A percentile compares a stretch with the other conserved stretches of the same genome.
phyloP scores from a whole-genome alignment of 1,140 invertebrate species.

The Trichogramma pretiosum region DNA sequence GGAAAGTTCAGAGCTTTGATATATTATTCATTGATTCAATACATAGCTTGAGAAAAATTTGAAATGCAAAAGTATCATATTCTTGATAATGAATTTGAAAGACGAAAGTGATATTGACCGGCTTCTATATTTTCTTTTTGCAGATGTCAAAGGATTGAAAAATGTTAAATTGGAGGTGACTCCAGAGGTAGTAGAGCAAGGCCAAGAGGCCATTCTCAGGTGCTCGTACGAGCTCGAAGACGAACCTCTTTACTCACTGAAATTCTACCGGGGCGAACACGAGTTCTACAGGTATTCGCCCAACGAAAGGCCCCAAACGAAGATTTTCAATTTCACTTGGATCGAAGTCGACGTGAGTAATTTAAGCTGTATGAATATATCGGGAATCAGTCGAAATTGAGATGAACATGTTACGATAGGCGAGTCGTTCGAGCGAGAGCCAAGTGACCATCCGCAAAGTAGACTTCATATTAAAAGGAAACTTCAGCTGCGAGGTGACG shows the following conservation, averaged over 20 bases:
- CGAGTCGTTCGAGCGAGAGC: slow-evolving; percentile 60
- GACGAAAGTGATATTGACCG: too few relatives aligned
- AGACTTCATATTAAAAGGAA: slow-evolving; percentile 63
- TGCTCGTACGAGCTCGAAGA: slow-evolving; percentile 66
- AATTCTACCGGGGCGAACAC: slow-evolving; percentile 70
- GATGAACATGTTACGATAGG: too few relatives aligned
- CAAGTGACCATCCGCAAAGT: slow-evolving; percentile 64
- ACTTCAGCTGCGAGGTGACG: slow-evolving; percentile 79
- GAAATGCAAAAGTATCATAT: too few relatives aligned
- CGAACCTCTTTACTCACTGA: slow-evolving; percentile 63
- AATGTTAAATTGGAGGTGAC: slow-evolving; percentile 46
- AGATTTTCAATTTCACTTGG: slow-evolving; percentile 61
- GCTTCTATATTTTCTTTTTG: too few relatives aligned
- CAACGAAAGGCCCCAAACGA: slow-evolving; percentile 56
- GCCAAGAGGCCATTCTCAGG: slow-evolving; percentile 55
- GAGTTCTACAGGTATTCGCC: slow-evolving; percentile 66
- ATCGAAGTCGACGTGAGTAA: slow-evolving; percentile 71
- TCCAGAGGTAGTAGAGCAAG: slow-evolving; percentile 55
- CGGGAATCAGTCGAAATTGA: too few relatives aligned
- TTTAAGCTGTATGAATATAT: too few relatives aligned
- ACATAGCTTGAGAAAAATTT: too few relatives aligned
- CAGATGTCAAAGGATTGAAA: slow-evolving; percentile 40
- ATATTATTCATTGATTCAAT: too few relatives aligned
- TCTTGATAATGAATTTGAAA: too few relatives aligned
- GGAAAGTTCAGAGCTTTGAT: too few relatives aligned